Evolutionary conservation across 2,113 vertebrate species (phyloP), one percentile per base, ranked within the genome.

Genomic region (Poecile atricapillus): DNA sequence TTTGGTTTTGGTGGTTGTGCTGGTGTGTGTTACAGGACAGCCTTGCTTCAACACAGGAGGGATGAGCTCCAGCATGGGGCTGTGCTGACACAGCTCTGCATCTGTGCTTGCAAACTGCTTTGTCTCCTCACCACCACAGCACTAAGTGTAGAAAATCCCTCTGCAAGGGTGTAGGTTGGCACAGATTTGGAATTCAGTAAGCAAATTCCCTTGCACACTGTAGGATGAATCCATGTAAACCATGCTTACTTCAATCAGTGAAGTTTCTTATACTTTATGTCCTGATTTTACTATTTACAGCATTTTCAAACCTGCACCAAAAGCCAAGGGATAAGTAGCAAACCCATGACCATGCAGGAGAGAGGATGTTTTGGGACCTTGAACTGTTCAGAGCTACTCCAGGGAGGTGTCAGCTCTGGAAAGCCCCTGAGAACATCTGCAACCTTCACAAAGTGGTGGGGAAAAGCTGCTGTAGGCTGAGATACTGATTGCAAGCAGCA

Each of bases 41-140:
- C 13, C 49, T 73, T 64, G 78, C 58, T 91, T 37, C 64, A 50
- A 8, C 35, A 31, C 41, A 53, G 28, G 17, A 60, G 31, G 30
- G 22, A 22, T 0, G 0, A 87, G 35, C 19, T 83, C 37, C 19
- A 35, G 49, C 35, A 24, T 2, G 2, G 18, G 10, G 17, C 17
- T 39, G 4, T n/a, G 52, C 41, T 62, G 67, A 13, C 53, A 73
- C 27, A 47, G 18, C 7, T 46, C 67, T 67, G 70, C 9, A n/a
- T 25, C 53, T 67, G 7, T 31, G 43, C 62, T 78, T 33, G 24
- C 30, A 83, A 44, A 52, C 27, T 56, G 18, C 35, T 31, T 18
- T 41, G 9, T 49, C 22, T 68, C 53, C 59, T 63, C 33, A 9
- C 16, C n/a, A 6, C 11, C 67, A 23, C 71, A 43, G 30, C 56